Conservation (phyloP, 2,113 vertebrate genomes). For the Heptranchias perlo region DNA sequence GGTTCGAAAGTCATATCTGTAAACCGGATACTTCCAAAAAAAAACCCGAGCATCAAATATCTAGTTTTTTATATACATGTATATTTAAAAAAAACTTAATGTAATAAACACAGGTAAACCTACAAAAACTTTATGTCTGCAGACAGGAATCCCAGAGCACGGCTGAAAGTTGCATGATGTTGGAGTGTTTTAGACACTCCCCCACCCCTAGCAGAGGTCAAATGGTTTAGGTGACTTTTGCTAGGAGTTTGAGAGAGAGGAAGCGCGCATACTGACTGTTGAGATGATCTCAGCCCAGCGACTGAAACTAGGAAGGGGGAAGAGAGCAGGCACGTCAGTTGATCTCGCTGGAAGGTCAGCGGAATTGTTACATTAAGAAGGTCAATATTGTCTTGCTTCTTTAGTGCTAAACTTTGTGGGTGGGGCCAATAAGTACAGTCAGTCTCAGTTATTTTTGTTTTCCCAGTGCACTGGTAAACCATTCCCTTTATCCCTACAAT, state of each 20-base stretch:
- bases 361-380: neutral
- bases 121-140: neutral
- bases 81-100: neutral
- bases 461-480: neutral
- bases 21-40: neutral
- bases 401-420: neutral
- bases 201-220: neutral
- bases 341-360: neutral
- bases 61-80: neutral
- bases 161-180: neutral
- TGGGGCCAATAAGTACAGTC: neutral
- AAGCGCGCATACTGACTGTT: neutral
- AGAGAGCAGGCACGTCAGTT: neutral
- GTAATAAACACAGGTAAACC: neutral
- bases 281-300: neutral
- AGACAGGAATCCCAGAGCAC: neutral
- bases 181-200: neutral
- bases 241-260: neutral
- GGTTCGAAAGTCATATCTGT: neutral
- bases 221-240: neutral
- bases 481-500: neutral
- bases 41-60: neutral
- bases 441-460: neutral
- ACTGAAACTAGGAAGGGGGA: neutral
- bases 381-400: neutral